These are phyloP conservation scores for Epinephelus lanceolatus DNA, from an alignment of 2,113 vertebrate genomes.

Conservation along the genomic window DNA sequence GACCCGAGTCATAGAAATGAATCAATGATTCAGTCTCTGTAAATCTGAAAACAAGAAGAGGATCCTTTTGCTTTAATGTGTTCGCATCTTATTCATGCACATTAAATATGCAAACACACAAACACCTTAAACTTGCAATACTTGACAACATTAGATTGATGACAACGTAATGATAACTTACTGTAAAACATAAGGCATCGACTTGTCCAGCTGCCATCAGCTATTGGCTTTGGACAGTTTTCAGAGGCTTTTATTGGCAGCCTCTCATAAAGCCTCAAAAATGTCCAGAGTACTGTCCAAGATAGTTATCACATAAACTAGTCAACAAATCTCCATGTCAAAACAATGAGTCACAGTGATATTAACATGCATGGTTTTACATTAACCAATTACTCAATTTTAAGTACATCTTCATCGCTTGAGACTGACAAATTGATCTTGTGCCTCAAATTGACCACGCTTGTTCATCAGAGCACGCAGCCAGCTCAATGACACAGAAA, in stretches of 20 bases:
- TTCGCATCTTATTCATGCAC: neutral
- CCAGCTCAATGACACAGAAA: conserved; percentile 9
- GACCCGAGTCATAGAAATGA: conserved; percentile 10
- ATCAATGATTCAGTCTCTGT: conserved; percentile 1
- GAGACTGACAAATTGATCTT: conserved; percentile 13
- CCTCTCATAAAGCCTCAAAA: conserved; percentile 57
- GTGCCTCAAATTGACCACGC: neutral
- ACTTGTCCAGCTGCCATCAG: conserved; percentile 34
- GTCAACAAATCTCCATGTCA: conserved; percentile 57
- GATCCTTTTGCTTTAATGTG: neutral
- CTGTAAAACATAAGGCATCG: neutral
- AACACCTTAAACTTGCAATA: neutral
- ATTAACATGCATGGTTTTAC: conserved; percentile 43
- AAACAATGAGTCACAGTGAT: conserved; percentile 51
- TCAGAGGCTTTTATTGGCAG: conserved; percentile 60
- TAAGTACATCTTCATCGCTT: neutral
- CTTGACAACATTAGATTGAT: neutral
- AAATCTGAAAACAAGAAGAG: neutral
- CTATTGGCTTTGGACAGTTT: conserved; percentile 39
- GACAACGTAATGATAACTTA: conserved; percentile 31
- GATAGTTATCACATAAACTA: conserved; percentile 56
- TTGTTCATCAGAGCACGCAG: conserved; percentile 16
- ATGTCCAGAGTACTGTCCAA: conserved; percentile 51
- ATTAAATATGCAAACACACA: neutral
- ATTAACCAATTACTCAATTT: conserved; percentile 15